Evolutionary conservation across 1,140 invertebrate genomes (phyloP).

Genomic region (Tetramorium simillimum): DNA sequence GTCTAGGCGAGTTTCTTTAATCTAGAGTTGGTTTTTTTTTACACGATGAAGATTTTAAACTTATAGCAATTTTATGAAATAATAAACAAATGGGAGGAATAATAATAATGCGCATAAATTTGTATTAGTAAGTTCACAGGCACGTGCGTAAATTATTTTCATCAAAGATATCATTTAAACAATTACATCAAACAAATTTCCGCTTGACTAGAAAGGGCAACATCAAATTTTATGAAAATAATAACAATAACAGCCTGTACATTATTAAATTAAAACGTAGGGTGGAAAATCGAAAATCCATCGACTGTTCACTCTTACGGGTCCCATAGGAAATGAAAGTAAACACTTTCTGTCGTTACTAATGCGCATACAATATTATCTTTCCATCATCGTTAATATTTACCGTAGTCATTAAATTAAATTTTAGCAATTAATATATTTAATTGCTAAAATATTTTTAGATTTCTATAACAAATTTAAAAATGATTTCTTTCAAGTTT

Average conservation of each 20-base stretch:
- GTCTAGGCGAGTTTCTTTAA: background rate
- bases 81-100: background rate
- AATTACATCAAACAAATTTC: background rate
- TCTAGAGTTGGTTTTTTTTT: background rate
- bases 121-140: background rate
- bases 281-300: slow-evolving; percentile 60
- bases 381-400: background rate
- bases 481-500: background rate
- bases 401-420: background rate
- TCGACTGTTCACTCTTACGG: slow-evolving; percentile 53
- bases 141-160: background rate
- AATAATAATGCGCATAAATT: background rate
- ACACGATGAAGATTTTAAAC: background rate
- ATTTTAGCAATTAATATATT: background rate
- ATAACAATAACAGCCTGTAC: slow-evolving; percentile 53
- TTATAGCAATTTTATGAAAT: background rate
- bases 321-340: slow-evolving; percentile 68
- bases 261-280: slow-evolving; percentile 63
- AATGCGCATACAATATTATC: background rate
- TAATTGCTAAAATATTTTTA: background rate
- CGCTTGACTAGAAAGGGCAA: background rate
- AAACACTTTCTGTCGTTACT: slow-evolving; percentile 51
- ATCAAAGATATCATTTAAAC: slow-evolving; percentile 5
- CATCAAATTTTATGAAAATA: slow-evolving; percentile 6
- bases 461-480: background rate